phyloP scores from a whole-genome alignment of 2,888 invertebrate species.

The Diarsia rubi region DNA sequence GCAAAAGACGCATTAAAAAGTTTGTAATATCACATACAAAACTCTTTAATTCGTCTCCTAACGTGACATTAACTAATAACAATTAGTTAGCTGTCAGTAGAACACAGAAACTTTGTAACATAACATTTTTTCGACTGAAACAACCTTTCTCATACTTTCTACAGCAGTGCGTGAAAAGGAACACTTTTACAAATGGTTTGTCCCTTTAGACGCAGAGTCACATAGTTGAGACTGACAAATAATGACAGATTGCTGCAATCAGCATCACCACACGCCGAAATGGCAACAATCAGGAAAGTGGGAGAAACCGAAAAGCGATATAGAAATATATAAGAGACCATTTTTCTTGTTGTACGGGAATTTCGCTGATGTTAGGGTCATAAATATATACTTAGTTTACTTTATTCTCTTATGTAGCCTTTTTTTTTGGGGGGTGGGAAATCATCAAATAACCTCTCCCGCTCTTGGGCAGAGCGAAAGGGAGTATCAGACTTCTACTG shows the following conservation, averaged over 20 bases:
- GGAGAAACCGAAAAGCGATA: slow-evolving; percentile 21
- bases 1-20: background rate
- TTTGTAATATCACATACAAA: too few relatives aligned
- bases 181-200: slow-evolving; percentile 23
- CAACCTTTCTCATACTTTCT: background rate
- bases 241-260: slow-evolving; percentile 48
- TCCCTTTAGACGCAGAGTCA: slow-evolving; percentile 2
- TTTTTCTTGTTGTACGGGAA: slow-evolving; percentile 23
- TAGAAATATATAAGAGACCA: slow-evolving; percentile 10
- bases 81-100: background rate
- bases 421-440: too few relatives aligned
- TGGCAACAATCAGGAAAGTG: slow-evolving; percentile 26
- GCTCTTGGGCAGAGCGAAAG: too few relatives aligned
- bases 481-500: too few relatives aligned
- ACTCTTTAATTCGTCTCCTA: background rate
- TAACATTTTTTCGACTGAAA: slow-evolving; percentile 1
- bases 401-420: background rate
- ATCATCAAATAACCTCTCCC: too few relatives aligned
- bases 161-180: background rate
- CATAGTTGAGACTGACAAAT: slow-evolving; percentile 47
- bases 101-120: background rate
- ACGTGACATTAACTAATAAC: background rate
- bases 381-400: background rate
- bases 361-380: background rate
- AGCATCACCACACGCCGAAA: slow-evolving; percentile 35